Evolutionary conservation across 2,113 vertebrate species (phyloP).

Genomic region (Polypterus senegalus): DNA sequence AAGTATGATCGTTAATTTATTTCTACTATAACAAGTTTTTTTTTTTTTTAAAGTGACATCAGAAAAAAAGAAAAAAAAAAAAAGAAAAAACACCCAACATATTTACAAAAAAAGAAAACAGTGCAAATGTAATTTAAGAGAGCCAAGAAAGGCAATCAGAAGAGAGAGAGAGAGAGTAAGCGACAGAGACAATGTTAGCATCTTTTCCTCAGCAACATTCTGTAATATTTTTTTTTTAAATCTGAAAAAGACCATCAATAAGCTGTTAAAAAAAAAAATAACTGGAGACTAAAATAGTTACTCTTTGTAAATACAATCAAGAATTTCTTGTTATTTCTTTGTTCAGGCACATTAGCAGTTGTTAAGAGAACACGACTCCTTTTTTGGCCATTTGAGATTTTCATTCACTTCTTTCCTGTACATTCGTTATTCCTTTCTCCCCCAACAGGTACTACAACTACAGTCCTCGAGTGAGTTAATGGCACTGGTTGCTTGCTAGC

Average conservation of each 20-base stretch:
- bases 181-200: conserved; percentile 4
- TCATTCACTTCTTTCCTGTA: conserved; percentile 12
- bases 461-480: conserved; percentile 5
- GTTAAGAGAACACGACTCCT: conserved; percentile 43
- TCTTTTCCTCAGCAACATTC: conserved; percentile 21
- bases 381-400: conserved; percentile 22
- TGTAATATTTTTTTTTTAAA: conserved; percentile 14
- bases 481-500: conserved; percentile 19
- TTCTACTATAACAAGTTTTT: conserved; percentile 19
- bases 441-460: conserved; percentile 15
- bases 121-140: conserved; percentile 45
- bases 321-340: conserved; percentile 39
- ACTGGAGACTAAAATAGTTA: conserved; percentile 24
- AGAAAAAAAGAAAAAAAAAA: conserved; percentile 25
- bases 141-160: conserved; percentile 45
- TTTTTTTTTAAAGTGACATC: conserved; percentile 31
- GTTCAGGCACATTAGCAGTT: conserved; percentile 46
- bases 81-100: conserved; percentile 20
- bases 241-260: conserved; percentile 21
- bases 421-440: conserved; percentile 14
- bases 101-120: conserved; percentile 35
- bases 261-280: conserved; percentile 16
- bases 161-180: conserved; percentile 31
- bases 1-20: conserved; percentile 13
- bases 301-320: conserved; percentile 21